Conservation (phyloP, 30 jellyfish, hydroid and myxozoan species). For the Hydractinia symbiolongicarpus region DNA sequence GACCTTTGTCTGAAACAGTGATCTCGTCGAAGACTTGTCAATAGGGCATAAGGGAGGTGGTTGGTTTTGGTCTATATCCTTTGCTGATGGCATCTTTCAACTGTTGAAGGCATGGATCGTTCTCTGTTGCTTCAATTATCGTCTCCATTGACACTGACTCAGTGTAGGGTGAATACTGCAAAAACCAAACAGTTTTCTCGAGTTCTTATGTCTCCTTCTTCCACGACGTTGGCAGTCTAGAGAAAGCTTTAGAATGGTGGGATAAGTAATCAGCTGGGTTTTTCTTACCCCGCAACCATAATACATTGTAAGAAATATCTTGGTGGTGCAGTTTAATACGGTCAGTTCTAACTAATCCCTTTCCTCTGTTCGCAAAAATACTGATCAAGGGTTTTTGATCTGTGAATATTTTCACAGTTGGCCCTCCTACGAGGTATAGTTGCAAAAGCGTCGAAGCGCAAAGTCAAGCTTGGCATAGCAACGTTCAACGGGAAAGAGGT, state of each 20-base stretch:
- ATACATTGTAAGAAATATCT: constrained; percentile 21
- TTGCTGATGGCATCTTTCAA: not conserved
- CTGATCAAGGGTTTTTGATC: constrained; percentile 53
- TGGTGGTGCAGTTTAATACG: constrained; percentile 33
- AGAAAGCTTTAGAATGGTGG: constrained; percentile 29
- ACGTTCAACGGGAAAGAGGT: constrained; percentile 23
- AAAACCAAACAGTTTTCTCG: constrained; percentile 34
- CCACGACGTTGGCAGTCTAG: not conserved
- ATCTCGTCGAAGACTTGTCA: not conserved
- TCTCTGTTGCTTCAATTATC: constrained; percentile 24
- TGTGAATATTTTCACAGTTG: constrained; percentile 24
- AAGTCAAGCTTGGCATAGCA: constrained; percentile 22
- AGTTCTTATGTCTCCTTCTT: constrained; percentile 5
- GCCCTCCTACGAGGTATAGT: constrained; percentile 42
- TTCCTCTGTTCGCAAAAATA: constrained; percentile 19
- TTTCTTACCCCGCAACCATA: constrained; percentile 23
- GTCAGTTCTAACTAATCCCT: constrained; percentile 30
- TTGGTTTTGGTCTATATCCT: not conserved
- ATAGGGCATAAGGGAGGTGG: not conserved
- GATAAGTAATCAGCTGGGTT: constrained; percentile 45
- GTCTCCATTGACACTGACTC: too few species aligned
- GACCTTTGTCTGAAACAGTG: constrained; percentile 29
- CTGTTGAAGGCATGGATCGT: not conserved
- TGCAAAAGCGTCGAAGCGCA: constrained; percentile 23
- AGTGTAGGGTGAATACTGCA: constrained; percentile 53